phyloP scores from a whole-genome alignment of 2,888 invertebrate species.

The Heliconius hortense region DNA sequence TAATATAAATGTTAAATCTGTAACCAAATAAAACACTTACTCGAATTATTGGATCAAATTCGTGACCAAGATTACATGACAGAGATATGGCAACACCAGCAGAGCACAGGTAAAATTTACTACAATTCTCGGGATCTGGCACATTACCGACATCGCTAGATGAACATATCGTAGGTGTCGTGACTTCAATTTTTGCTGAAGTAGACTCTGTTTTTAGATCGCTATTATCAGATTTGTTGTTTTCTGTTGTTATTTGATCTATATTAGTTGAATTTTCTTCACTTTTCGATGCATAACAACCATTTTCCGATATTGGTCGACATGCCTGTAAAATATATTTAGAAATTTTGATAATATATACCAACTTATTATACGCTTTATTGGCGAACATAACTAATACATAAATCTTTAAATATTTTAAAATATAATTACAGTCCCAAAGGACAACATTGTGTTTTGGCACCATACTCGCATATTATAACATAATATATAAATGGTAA shows the following conservation, averaged over 20 bases:
- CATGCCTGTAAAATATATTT: neutral
- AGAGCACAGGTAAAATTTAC: constrained; percentile 5
- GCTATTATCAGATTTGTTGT: neutral
- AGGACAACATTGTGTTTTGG: no score
- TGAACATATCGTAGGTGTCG: constrained; percentile 2
- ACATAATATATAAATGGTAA: no score
- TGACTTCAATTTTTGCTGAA: constrained; percentile 1
- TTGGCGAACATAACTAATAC: no score
- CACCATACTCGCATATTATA: no score
- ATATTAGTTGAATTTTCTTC: neutral
- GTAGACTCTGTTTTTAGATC: neutral
- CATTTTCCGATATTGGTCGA: constrained; percentile 3
- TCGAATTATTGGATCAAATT: constrained; percentile 41
- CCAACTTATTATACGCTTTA: no score
- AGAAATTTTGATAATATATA: no score
- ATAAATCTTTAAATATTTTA: no score
- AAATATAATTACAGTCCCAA: no score
- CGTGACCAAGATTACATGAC: neutral
- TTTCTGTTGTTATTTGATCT: constrained; percentile 1
- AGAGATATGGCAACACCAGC: neutral
- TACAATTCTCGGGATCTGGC: neutral
- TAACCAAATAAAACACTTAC: neutral
- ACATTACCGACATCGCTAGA: neutral
- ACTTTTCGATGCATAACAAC: neutral
- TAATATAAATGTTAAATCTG: no score